Conservation (phyloP, 2,797 vertebrate genomes). For the Chromobotia macracanthus region DNA sequence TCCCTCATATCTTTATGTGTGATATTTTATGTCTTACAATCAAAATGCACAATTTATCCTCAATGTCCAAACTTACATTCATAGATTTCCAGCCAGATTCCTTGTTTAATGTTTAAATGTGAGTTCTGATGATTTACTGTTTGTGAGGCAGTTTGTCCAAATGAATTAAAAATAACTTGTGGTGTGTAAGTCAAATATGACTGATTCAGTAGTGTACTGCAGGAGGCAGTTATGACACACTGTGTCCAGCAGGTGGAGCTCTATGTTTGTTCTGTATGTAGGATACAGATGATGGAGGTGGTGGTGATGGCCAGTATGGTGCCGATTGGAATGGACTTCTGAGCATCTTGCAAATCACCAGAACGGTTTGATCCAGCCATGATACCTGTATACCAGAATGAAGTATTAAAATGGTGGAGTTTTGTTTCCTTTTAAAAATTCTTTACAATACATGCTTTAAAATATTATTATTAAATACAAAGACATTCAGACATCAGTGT, state of each 20-base stretch:
- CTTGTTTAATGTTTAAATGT: too few relatives aligned
- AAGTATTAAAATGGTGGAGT: not conserved
- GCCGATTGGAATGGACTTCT: constrained; percentile 95
- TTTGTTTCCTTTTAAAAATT: not conserved
- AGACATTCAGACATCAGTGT: too few relatives aligned
- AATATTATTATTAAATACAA: too few relatives aligned
- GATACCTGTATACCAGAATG: constrained; percentile 80
- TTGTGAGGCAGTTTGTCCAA: too few relatives aligned
- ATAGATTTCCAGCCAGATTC: too few relatives aligned
- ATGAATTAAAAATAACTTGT: too few relatives aligned
- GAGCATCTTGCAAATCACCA: constrained; percentile 92
- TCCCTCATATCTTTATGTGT: too few relatives aligned
- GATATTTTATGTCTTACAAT: too few relatives aligned
- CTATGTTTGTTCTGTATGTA: constrained; percentile 50
- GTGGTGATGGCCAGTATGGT: constrained; percentile 97
- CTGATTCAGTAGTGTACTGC: not conserved
- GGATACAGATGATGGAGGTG: constrained; percentile 97
- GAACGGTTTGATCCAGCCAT: constrained; percentile 99
- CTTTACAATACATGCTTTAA: too few relatives aligned
- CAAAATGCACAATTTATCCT: too few relatives aligned
- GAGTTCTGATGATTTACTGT: too few relatives aligned
- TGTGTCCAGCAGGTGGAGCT: constrained; percentile 27
- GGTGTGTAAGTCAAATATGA: not conserved
- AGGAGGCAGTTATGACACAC: not conserved
- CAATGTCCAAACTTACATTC: too few relatives aligned